Conservation (phyloP, 2,888 invertebrate species). For the Thymelicus lineola region DNA sequence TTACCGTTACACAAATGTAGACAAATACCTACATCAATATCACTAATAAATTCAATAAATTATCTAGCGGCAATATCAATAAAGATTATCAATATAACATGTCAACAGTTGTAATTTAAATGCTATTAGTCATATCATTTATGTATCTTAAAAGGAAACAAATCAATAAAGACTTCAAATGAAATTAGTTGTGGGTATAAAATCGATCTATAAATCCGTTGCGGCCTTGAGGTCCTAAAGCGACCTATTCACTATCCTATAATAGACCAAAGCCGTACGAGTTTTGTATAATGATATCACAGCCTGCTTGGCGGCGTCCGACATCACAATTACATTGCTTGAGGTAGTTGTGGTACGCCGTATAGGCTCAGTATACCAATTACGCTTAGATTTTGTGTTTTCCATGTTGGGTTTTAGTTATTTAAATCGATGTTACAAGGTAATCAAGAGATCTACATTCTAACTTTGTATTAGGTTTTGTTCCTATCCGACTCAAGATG, state of each 20-base stretch:
- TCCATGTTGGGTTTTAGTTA: neutral
- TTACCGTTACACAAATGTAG: too few species aligned
- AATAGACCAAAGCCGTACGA: neutral
- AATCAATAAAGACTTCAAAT: slow-evolving; percentile 22
- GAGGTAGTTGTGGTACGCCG: too few species aligned
- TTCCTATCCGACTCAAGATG: too few species aligned
- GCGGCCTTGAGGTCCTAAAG: slow-evolving; percentile 1
- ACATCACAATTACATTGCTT: neutral
- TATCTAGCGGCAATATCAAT: neutral
- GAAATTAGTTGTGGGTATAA: slow-evolving; percentile 27
- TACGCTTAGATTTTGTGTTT: slow-evolving; percentile 1
- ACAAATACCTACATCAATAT: too few species aligned
- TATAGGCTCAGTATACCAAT: neutral
- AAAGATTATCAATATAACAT: slow-evolving; percentile 5
- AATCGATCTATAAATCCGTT: slow-evolving; percentile 18
- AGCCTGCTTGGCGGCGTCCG: neutral
- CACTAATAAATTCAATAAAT: neutral
- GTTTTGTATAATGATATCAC: slow-evolving; percentile 1
- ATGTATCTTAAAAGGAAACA: neutral
- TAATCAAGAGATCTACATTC: too few species aligned
- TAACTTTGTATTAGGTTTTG: too few species aligned
- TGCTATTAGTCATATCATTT: slow-evolving; percentile 12
- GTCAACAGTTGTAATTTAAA: slow-evolving; percentile 20
- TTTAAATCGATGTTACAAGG: neutral
- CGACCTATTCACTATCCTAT: neutral